Evolutionary conservation across 2,113 vertebrate species (phyloP).

Genomic region (Glareola pratincola): DNA sequence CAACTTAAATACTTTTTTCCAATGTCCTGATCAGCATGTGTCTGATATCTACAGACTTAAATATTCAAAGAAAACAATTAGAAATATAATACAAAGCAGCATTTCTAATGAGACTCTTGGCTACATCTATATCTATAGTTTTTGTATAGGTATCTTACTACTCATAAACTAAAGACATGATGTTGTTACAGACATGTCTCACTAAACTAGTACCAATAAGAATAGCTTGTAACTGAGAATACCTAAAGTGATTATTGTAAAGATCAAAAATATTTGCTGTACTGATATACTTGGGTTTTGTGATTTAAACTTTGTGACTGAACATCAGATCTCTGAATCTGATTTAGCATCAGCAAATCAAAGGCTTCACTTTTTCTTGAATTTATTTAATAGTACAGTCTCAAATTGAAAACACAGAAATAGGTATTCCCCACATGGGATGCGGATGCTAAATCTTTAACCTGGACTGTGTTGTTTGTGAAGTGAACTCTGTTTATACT

Average conservation of each 20-base stretch:
- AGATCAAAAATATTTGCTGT: conserved; percentile 18
- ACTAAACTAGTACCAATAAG: not conserved
- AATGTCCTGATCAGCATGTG: not conserved
- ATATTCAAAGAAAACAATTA: not conserved
- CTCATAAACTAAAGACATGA: not conserved
- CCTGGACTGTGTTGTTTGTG: not conserved
- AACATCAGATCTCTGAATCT: not conserved
- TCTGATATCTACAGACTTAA: not conserved
- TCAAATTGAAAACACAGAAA: not conserved
- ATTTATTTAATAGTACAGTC: not conserved
- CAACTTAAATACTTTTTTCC: not conserved
- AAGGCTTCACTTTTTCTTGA: not conserved
- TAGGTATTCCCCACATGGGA: not conserved
- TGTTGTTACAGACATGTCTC: not conserved
- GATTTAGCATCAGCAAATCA: not conserved
- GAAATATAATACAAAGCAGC: not conserved
- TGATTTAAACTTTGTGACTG: conserved; percentile 22
- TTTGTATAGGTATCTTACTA: not conserved
- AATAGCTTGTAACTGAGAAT: not conserved
- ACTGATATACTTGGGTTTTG: not conserved
- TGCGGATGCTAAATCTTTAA: not conserved
- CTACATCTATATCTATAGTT: not conserved
- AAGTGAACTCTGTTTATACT: not conserved
- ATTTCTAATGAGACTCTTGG: not conserved
- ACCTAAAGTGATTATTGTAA: conserved; percentile 36